These are phyloP conservation scores for Hirundo rustica DNA, from an alignment of 2,797 vertebrate species.

Conservation along the genomic window DNA sequence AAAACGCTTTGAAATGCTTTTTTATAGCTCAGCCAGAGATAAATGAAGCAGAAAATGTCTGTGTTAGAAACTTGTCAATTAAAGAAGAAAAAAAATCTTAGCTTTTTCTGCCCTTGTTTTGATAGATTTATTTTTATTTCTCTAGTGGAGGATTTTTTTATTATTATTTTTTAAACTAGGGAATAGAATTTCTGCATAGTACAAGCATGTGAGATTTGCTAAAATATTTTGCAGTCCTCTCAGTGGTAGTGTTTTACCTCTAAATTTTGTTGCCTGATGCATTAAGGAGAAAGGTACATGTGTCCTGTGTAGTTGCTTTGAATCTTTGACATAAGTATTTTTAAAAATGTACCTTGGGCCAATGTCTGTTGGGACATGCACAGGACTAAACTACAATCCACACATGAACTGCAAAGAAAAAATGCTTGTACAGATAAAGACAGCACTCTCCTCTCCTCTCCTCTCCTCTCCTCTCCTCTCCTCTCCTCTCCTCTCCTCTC, in stretches of 20 bases:
- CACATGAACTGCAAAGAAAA: neutral
- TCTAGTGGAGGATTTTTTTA: neutral
- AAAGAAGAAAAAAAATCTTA: neutral
- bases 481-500: too few species aligned
- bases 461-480: neutral
- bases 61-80: slow-evolving; percentile 37
- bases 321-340: neutral
- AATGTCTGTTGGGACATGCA: neutral
- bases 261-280: neutral
- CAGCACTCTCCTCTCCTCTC: neutral
- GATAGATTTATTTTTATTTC: slow-evolving; percentile 32
- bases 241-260: neutral
- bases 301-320: neutral
- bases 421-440: neutral
- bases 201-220: slow-evolving; percentile 3
- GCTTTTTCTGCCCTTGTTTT: neutral
- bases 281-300: neutral
- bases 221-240: neutral
- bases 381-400: neutral
- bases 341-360: neutral
- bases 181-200: slow-evolving; percentile 36
- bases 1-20: slow-evolving; percentile 28
- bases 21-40: slow-evolving; percentile 46
- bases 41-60: slow-evolving; percentile 55
- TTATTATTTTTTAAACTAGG: slow-evolving; percentile 26